Evolutionary conservation across 2,888 invertebrate genomes (phyloP), one percentile per base, ranked within the genome.

Genomic region (Epiblema foenella): DNA sequence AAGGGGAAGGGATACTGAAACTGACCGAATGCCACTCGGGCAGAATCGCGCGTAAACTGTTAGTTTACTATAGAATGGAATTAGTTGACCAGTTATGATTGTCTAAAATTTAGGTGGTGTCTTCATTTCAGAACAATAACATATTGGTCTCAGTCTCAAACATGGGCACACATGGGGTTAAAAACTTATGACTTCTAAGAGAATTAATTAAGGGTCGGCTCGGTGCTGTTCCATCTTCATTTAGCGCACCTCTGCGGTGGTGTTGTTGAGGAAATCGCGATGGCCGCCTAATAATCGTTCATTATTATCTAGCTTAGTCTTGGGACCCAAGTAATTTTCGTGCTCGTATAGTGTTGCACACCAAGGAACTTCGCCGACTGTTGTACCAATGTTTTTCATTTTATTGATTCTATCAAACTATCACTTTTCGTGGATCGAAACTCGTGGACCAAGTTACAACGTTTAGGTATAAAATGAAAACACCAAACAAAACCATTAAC

Each of bases 171-270:
- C 46, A 46, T 46, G 46, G 12, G n/a, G 51, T 51, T 51, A 17
- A 51, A 10, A 51, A 18, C 17, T 2, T 11, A 2, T 18, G 51
- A 29, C 9, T n/a, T 24, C n/a, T 56, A 56, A 0, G 18, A 79
- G 81, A 84, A 83, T 82, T 81, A n/a, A 82, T 81, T 77, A 76
- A 75, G 78, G 80, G 79, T 78, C 77, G 75, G 65, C 75, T 68
- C 75, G 74, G 69, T 75, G 76, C 73, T 76, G 74, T 73, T 84
- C 77, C 74, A 76, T 85, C 82, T 83, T 84, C 82, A 84, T 83
- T 82, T 76, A 75, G 76, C 76, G 73, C 74, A 76, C 75, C 77
- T 77, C 69, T 68, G 68, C 64, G 73, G 71, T 77, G 77, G 77
- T 77, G 79, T 77, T 76, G 79, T 77, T 76, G 75, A 71, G 77